These are phyloP conservation scores for Nephrotoma appendiculata DNA, from an alignment of 2,888 invertebrate genomes.

Conservation along the genomic window DNA sequence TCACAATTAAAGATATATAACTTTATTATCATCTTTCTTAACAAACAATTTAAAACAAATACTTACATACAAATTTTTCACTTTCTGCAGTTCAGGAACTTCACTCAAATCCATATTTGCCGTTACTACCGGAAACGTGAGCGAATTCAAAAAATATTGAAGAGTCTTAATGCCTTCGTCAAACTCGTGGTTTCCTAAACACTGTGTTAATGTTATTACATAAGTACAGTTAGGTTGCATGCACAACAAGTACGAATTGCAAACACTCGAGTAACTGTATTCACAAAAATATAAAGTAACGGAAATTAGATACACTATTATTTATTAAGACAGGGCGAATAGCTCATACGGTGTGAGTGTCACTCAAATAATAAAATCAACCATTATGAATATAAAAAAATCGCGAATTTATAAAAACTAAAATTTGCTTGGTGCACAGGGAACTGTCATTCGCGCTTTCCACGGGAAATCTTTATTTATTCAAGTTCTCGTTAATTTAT, in stretches of 20 bases:
- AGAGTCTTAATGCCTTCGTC: constrained; percentile 58
- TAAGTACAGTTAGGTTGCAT: too few species aligned
- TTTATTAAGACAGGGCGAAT: background rate
- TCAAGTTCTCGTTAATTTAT: too few species aligned
- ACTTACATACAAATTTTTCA: background rate
- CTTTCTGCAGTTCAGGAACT: constrained; percentile 38
- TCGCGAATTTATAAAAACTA: too few species aligned
- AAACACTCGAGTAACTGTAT: too few species aligned
- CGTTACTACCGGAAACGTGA: constrained; percentile 53
- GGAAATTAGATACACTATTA: background rate
- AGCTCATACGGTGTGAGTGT: constrained; percentile 18
- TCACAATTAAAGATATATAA: background rate
- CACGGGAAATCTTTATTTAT: too few species aligned
- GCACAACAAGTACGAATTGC: too few species aligned
- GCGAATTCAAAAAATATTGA: constrained; percentile 47
- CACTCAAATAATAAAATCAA: too few species aligned
- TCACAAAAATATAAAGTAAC: too few species aligned
- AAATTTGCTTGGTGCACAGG: too few species aligned
- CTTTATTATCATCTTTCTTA: too few species aligned
- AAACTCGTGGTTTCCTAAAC: constrained; percentile 79
- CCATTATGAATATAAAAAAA: too few species aligned
- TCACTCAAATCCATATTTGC: constrained; percentile 52
- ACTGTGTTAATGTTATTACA: constrained; percentile 32
- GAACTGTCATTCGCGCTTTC: too few species aligned
- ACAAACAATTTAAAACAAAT: background rate